phyloP scores from a whole-genome alignment of 2,797 vertebrate species.

The Girardinus metallicus region DNA sequence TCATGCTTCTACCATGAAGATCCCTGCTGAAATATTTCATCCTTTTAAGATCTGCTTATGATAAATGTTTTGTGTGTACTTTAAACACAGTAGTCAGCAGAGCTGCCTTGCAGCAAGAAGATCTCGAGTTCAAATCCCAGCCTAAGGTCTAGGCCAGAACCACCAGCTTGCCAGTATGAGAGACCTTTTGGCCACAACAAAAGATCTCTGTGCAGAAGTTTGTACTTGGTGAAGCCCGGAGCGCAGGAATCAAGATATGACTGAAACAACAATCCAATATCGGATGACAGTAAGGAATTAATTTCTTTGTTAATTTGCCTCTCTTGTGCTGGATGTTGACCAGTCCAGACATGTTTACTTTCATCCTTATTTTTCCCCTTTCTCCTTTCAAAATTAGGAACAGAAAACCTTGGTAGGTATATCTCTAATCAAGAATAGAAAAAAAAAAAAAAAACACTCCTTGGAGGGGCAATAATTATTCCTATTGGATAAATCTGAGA shows the following conservation, averaged over 20 bases:
- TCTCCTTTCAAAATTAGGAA: not conserved
- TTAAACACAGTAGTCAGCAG: not conserved
- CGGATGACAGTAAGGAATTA: not conserved
- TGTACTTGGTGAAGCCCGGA: not conserved
- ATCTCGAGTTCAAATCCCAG: not conserved
- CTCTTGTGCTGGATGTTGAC: not conserved
- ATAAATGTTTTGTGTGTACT: conserved; percentile 3
- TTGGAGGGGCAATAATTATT: not conserved
- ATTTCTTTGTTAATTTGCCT: not conserved
- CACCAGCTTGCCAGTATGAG: not conserved
- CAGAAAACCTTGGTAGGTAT: not conserved
- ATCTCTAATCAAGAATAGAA: not conserved
- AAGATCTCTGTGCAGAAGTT: not conserved
- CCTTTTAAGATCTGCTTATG: not conserved
- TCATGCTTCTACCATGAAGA: conserved; percentile 45
- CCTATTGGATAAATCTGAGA: not conserved
- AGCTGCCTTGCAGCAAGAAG: not conserved
- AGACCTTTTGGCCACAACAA: not conserved
- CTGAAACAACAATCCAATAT: not conserved
- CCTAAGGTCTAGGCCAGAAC: not conserved
- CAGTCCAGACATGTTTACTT: not conserved
- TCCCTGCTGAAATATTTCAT: conserved; percentile 25
- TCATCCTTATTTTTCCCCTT: not conserved
- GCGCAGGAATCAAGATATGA: not conserved
- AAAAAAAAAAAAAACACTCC: not conserved